Evolutionary conservation across 2,888 invertebrate species (phyloP).

Genomic region (Erannis defoliaria): DNA sequence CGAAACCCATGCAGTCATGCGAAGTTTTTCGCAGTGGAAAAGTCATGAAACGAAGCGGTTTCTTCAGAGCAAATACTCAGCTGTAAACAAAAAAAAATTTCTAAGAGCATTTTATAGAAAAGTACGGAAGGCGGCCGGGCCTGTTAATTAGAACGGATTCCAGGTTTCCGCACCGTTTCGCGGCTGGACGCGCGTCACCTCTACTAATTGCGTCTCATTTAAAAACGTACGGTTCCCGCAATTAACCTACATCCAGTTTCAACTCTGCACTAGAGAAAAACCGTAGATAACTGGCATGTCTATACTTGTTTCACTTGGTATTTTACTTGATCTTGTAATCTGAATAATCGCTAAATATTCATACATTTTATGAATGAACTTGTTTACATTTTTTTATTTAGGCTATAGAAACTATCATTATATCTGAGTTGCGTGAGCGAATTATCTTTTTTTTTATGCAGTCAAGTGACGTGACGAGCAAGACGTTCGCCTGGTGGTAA

Average conservation of each 20-base stretch:
- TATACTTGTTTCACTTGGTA: background rate
- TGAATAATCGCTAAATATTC: background rate
- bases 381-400: no score
- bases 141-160: constrained; percentile 67
- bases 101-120: constrained; percentile 43
- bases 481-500: no score
- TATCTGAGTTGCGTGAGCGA: no score
- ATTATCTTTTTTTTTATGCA: no score
- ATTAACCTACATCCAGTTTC: constrained; percentile 69
- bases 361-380: no score
- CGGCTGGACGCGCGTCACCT: constrained; percentile 58
- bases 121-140: constrained; percentile 36
- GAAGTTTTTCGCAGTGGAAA: constrained; percentile 8
- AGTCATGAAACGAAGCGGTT: constrained; percentile 23
- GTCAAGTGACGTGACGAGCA: no score
- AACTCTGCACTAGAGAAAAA: constrained; percentile 39
- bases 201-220: constrained; percentile 74
- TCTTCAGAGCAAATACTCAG: constrained; percentile 30
- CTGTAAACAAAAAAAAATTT: constrained; percentile 37
- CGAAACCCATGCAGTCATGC: background rate
- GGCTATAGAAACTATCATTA: no score
- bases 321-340: no score
- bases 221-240: constrained; percentile 65
- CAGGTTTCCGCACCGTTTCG: constrained; percentile 59
- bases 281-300: constrained; percentile 5